These are phyloP conservation scores for Rosalia funebris DNA, from an alignment of 2,888 invertebrate genomes.

Conservation along the genomic window DNA sequence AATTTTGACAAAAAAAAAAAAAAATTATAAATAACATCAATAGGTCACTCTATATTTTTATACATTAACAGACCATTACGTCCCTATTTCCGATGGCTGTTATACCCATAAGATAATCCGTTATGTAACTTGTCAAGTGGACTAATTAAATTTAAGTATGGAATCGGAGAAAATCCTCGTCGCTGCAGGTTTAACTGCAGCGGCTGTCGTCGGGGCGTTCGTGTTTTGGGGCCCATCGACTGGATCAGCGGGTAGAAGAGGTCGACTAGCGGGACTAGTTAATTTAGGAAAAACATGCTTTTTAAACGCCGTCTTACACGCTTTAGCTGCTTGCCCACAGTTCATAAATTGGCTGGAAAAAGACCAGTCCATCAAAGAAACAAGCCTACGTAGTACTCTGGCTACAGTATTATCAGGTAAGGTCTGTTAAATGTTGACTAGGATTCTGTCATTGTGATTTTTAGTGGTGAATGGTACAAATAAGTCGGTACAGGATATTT, in stretches of 20 bases:
- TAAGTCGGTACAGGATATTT: slow-evolving; percentile 72
- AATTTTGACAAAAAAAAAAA: not conserved
- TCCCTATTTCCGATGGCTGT: not conserved
- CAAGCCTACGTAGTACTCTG: slow-evolving; percentile 79
- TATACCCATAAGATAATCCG: not conserved
- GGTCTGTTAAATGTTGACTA: slow-evolving; percentile 34
- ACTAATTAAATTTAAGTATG: slow-evolving; percentile 65
- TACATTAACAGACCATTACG: not conserved
- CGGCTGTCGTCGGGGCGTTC: slow-evolving; percentile 84
- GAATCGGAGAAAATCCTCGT: slow-evolving; percentile 80
- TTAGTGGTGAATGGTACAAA: slow-evolving; percentile 79
- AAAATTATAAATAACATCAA: not conserved
- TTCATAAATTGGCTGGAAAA: slow-evolving; percentile 86
- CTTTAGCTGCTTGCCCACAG: slow-evolving; percentile 86
- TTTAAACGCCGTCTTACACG: slow-evolving; percentile 90
- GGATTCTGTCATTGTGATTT: slow-evolving; percentile 32
- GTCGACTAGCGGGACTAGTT: slow-evolving; percentile 84
- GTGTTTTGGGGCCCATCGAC: slow-evolving; percentile 83
- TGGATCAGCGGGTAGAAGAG: slow-evolving; percentile 68
- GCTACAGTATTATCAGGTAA: slow-evolving; percentile 79
- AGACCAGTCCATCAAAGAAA: slow-evolving; percentile 71
- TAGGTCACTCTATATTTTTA: not conserved
- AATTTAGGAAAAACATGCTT: slow-evolving; percentile 95
- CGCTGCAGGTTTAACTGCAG: slow-evolving; percentile 82
- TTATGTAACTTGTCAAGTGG: not conserved